Evolutionary conservation across 2,888 invertebrate genomes (phyloP).

Genomic region (Acleris literana): DNA sequence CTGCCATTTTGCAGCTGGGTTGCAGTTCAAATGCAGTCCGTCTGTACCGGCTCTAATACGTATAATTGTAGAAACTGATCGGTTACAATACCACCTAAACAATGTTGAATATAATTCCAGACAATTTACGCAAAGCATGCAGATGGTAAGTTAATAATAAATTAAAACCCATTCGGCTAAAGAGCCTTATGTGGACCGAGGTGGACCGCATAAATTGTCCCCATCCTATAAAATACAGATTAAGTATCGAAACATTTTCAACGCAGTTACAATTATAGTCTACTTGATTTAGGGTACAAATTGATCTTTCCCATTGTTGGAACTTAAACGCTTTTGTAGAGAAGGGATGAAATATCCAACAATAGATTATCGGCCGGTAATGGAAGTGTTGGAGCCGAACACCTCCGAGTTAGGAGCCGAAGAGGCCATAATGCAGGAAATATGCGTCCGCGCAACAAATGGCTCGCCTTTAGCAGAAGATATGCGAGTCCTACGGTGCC

Average conservation of each 20-base stretch:
- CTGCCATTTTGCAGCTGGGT: no score
- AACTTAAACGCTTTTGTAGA: no score
- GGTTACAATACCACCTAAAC: neutral
- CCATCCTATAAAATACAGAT: no score
- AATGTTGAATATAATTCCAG: neutral
- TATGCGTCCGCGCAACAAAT: conserved; percentile 17
- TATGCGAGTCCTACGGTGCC: conserved; percentile 4
- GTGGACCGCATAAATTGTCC: neutral
- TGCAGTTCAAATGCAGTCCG: no score
- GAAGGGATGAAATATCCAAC: conserved; percentile 24
- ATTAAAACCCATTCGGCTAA: conserved; percentile 26
- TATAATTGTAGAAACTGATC: neutral
- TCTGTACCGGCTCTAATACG: no score
- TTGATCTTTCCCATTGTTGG: no score
- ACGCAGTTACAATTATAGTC: no score
- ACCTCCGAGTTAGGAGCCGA: conserved; percentile 31
- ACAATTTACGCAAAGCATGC: neutral
- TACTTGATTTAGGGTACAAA: no score
- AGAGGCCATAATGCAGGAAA: conserved; percentile 15
- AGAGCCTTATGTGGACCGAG: conserved; percentile 4
- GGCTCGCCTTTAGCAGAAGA: conserved; percentile 10
- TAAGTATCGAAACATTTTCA: no score
- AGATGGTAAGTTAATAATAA: conserved; percentile 16
- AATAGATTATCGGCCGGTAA: conserved; percentile 27
- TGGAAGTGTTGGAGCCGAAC: conserved; percentile 19